Percentiles rank a stretch among this genome's conserved stretches.
These are phyloP conservation scores for Philhelius pedissequus DNA, from an alignment of 2,888 invertebrate species.

Conservation along the genomic window DNA sequence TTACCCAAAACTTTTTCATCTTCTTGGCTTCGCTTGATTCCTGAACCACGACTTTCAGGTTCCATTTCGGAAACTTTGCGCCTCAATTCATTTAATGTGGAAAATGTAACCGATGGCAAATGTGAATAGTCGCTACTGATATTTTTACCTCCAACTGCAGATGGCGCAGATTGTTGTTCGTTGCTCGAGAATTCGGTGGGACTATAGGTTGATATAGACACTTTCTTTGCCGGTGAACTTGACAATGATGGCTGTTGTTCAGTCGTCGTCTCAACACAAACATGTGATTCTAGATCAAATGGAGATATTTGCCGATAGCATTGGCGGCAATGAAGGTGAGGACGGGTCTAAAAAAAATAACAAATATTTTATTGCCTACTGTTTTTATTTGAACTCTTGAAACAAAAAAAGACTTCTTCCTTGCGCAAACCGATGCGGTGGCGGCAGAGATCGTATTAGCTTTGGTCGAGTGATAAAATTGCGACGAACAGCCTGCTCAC, in stretches of 20 bases:
- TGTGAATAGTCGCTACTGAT: background rate
- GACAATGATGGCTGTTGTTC: background rate
- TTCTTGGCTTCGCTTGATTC: constrained; percentile 46
- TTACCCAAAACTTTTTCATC: constrained; percentile 72
- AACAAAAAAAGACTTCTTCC: too few species aligned
- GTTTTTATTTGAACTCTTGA: too few species aligned
- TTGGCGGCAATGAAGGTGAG: constrained; percentile 55
- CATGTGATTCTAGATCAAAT: constrained; percentile 50
- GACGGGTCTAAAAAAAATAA: constrained; percentile 29
- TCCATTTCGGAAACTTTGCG: constrained; percentile 50
- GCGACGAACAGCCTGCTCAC: too few species aligned
- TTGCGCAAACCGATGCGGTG: too few species aligned
- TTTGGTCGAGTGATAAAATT: too few species aligned
- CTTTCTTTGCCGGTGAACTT: background rate
- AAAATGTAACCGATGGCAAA: constrained; percentile 37
- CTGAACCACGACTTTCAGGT: background rate
- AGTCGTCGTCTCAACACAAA: background rate
- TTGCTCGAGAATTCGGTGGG: background rate
- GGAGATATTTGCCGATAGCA: constrained; percentile 61
- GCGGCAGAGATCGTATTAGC: too few species aligned
- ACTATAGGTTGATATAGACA: background rate
- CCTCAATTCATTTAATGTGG: constrained; percentile 29
- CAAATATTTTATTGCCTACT: too few species aligned
- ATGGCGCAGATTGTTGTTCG: background rate
- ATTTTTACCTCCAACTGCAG: background rate